Conservation (phyloP, 2,888 invertebrate species). For the Acanthococcus lagerstroemiae region DNA sequence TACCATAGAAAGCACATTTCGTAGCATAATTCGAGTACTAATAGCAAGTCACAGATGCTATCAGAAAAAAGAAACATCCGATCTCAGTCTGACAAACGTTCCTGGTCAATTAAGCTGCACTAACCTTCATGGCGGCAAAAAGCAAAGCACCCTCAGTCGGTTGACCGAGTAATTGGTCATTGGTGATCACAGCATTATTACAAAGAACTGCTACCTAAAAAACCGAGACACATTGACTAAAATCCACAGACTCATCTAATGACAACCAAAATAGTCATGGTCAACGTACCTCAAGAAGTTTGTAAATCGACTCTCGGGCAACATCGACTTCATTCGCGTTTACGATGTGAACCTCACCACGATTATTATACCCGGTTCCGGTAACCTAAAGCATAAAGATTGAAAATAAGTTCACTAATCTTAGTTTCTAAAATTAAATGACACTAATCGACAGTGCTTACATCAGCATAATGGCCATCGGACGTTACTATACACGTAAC, state of each 20-base stretch:
- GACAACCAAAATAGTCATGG: neutral
- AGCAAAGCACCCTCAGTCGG: slow-evolving; percentile 97
- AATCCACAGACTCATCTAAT: neutral
- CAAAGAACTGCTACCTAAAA: slow-evolving; percentile 72
- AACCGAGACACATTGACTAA: neutral
- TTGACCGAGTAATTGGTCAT: slow-evolving; percentile 77
- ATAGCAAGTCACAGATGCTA: neutral
- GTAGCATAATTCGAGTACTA: too few relatives aligned
- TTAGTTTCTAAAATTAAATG: too few relatives aligned
- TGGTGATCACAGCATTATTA: slow-evolving; percentile 86
- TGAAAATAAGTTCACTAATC: neutral
- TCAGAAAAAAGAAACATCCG: neutral
- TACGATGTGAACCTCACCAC: slow-evolving; percentile 70
- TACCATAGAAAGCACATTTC: too few relatives aligned
- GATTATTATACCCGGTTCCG: slow-evolving; percentile 83
- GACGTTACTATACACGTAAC: slow-evolving; percentile 88
- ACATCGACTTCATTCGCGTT: slow-evolving; percentile 66
- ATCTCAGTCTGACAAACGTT: neutral
- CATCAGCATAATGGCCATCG: slow-evolving; percentile 83
- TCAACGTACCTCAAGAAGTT: slow-evolving; percentile 44
- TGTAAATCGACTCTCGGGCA: slow-evolving; percentile 62
- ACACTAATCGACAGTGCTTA: slow-evolving; percentile 35
- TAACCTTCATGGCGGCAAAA: slow-evolving; percentile 76
- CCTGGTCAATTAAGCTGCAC: too few relatives aligned
- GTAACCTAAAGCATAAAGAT: slow-evolving; percentile 47